Conservation (phyloP, 2,888 invertebrate genomes). For the Esperia sulphurella region DNA sequence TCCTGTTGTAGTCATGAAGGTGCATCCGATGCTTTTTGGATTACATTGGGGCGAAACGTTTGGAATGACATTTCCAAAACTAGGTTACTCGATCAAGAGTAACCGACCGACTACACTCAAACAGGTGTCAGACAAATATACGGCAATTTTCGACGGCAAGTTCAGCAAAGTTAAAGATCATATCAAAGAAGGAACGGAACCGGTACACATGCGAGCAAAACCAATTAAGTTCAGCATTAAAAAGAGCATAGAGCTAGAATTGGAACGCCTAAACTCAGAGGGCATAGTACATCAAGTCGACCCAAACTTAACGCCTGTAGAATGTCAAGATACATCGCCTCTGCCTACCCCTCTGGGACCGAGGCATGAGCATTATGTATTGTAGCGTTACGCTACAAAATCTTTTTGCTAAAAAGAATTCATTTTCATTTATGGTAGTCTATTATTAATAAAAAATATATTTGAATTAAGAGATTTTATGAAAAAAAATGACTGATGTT, state of each 20-base stretch:
- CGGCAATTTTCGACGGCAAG: slow-evolving; percentile 8
- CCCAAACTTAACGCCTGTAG: slow-evolving; percentile 1
- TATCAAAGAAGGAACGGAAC: neutral
- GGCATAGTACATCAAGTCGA: neutral
- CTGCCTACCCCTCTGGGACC: no score
- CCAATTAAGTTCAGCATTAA: slow-evolving; percentile 1
- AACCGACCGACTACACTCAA: neutral
- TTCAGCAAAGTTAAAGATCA: slow-evolving; percentile 6
- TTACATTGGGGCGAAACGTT: slow-evolving; percentile 10
- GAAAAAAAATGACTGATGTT: no score
- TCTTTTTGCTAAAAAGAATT: no score
- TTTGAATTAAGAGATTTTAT: no score
- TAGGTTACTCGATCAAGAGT: slow-evolving; percentile 6
- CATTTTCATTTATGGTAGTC: no score
- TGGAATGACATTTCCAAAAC: slow-evolving; percentile 8
- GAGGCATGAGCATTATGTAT: no score
- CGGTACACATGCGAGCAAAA: neutral
- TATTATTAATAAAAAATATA: no score
- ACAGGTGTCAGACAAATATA: slow-evolving; percentile 2
- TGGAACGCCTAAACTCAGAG: no score
- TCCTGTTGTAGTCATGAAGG: slow-evolving; percentile 7
- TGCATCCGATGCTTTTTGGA: slow-evolving; percentile 11
- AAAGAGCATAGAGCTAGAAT: slow-evolving; percentile 9
- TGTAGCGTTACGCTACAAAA: no score
- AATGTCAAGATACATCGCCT: no score